phyloP scores from a whole-genome alignment of 2,113 vertebrate genomes.

The Neogobius melanostomus region DNA sequence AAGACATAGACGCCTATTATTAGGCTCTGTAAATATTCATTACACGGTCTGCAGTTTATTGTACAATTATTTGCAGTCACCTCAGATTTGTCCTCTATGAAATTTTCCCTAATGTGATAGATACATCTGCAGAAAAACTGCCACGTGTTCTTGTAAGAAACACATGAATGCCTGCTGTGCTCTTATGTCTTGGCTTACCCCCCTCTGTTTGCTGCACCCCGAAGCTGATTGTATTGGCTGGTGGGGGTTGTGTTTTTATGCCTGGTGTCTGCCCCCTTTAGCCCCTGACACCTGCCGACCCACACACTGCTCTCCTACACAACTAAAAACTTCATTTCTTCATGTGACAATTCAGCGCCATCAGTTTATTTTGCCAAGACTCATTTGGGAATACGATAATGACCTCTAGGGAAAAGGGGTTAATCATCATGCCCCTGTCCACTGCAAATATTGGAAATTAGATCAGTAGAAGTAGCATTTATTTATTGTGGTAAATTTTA shows the following conservation, averaged over 20 bases:
- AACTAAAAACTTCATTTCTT: neutral
- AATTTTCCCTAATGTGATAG: neutral
- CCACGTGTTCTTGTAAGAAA: neutral
- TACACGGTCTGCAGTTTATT: too few species aligned
- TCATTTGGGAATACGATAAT: constrained; percentile 1
- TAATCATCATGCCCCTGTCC: constrained; percentile 8
- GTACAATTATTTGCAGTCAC: too few species aligned
- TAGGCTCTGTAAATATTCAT: too few species aligned
- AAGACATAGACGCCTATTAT: too few species aligned
- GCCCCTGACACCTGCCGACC: constrained; percentile 21
- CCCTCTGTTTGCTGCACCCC: constrained; percentile 27
- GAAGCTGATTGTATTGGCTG: constrained; percentile 3
- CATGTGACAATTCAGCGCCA: neutral
- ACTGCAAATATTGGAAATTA: neutral
- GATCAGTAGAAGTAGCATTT: too few species aligned
- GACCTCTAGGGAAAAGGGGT: neutral
- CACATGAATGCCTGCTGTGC: neutral
- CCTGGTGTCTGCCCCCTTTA: constrained; percentile 27
- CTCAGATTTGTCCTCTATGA: neutral
- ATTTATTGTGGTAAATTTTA: too few species aligned
- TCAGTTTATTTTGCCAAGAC: neutral
- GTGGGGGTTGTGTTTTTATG: constrained; percentile 17
- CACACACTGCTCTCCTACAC: constrained; percentile 35
- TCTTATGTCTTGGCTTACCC: constrained; percentile 34
- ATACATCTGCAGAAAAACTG: neutral